phyloP scores from a whole-genome alignment of 2,797 vertebrate species.

The Buphagus erythrorhynchus region DNA sequence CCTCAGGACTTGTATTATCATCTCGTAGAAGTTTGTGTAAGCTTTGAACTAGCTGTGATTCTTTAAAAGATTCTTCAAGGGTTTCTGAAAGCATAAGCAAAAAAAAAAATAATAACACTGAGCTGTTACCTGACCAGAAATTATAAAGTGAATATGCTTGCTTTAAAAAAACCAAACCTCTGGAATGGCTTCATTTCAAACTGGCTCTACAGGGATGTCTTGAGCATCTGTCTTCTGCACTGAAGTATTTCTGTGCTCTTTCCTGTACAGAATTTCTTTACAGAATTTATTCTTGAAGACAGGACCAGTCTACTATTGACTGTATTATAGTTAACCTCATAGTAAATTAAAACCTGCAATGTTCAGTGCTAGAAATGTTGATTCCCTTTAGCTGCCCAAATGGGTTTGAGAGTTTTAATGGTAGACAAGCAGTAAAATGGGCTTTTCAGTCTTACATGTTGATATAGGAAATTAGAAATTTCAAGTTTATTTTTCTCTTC shows the following conservation, averaged over 20 bases:
- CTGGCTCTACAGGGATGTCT: neutral
- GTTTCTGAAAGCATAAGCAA: slow-evolving; percentile 74
- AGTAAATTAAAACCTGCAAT: neutral
- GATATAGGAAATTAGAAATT: neutral
- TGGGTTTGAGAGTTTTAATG: neutral
- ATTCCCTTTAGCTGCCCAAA: neutral
- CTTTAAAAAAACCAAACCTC: neutral
- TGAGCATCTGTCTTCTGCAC: neutral
- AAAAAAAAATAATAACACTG: neutral
- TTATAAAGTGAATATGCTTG: neutral
- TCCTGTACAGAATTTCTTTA: neutral
- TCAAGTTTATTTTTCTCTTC: neutral
- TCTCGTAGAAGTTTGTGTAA: slow-evolving; percentile 86
- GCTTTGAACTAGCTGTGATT: slow-evolving; percentile 78
- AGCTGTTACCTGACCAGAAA: neutral
- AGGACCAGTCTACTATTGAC: neutral
- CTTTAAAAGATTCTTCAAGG: slow-evolving; percentile 79
- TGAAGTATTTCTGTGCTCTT: neutral
- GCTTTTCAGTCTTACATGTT: neutral
- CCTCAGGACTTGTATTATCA: slow-evolving; percentile 83
- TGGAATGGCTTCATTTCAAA: neutral
- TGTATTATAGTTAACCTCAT: neutral
- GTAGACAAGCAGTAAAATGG: neutral
- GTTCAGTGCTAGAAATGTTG: neutral
- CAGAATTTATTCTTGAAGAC: neutral